These are phyloP conservation scores for Scaeva pyrastri DNA, from an alignment of 2,888 invertebrate species.

Conservation along the genomic window DNA sequence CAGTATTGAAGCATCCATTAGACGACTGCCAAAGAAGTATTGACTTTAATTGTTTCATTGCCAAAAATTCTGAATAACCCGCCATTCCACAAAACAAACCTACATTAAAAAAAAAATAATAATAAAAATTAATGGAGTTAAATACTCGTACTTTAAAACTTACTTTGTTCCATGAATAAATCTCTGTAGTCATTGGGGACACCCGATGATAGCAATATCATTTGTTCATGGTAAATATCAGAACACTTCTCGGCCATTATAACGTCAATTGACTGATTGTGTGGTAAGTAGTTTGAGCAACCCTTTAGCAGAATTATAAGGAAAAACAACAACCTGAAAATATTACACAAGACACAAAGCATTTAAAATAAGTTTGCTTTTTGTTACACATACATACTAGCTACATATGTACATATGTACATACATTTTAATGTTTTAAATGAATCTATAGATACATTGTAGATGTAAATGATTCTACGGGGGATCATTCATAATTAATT, in stretches of 20 bases:
- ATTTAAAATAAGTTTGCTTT: no score
- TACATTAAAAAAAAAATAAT: slow-evolving; percentile 1
- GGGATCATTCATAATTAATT: no score
- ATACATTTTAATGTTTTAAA: no score
- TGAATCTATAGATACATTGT: no score
- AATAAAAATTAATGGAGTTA: background rate
- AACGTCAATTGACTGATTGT: slow-evolving; percentile 57
- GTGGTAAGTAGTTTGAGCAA: slow-evolving; percentile 47
- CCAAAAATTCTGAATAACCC: slow-evolving; percentile 59
- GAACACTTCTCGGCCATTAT: slow-evolving; percentile 52
- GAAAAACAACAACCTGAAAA: slow-evolving; percentile 56
- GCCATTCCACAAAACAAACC: slow-evolving; percentile 61
- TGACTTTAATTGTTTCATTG: slow-evolving; percentile 14
- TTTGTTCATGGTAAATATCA: slow-evolving; percentile 52
- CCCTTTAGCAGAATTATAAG: slow-evolving; percentile 41
- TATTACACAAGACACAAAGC: no score
- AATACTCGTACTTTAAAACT: slow-evolving; percentile 51
- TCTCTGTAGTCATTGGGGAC: slow-evolving; percentile 80
- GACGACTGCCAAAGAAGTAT: slow-evolving; percentile 50
- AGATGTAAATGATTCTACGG: no score
- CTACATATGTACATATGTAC: no score
- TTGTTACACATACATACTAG: no score
- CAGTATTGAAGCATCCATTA: slow-evolving; percentile 36
- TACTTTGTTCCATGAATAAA: slow-evolving; percentile 82
- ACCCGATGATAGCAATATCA: slow-evolving; percentile 65